Evolutionary conservation across 1,140 invertebrate genomes (phyloP), one percentile per base, ranked within the genome.

Genomic region (Arion vulgaris): DNA sequence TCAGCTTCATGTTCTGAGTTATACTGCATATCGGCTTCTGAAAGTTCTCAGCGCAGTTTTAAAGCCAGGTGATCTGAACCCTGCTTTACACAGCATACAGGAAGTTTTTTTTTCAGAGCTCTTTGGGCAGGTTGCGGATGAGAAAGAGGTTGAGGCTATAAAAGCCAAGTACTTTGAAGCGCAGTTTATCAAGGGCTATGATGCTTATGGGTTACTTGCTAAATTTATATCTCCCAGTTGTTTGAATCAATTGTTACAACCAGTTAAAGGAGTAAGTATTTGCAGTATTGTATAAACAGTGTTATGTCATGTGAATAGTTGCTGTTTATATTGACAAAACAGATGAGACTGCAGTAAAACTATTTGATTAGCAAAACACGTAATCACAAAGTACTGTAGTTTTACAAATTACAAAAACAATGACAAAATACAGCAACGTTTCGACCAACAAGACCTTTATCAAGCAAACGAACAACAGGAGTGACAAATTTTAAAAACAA

Each of bases 61-160:
- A 69, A 93, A 94, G 88, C 93, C 95, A 1, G 94, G 93, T 0
- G 95, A 98, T 90, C 94, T 99, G 15, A 96, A 97, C 89, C 86
- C 93, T 26, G 96, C 96, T 89, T 90, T 98, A 23, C 91, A 94
- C 66, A 95, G 95, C 82, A 94, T 99, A 57, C 92, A 97, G n/a
- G 95, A 96, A 87, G 95, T 96, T 19, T 97, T 96, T 83, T 95
- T 95, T 73, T 94, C 96, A 82, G 98, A 99, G 93, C 92, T 98
- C 23, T 98, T 98, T 92, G 97, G 97, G 0, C 93, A 95, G 57
- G 93, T 96, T 0, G 95, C 95, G 0, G 97, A 98, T 91, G 98
- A 99, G 92, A 99, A 99, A 92, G 96, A 98, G 92, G 94, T 98
- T 0, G 94, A 94, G 0, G 96, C 96, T 86, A 95, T 98, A 49